Evolutionary conservation across 2,113 vertebrate species (phyloP).

Genomic region (Aptenodytes forsteri): DNA sequence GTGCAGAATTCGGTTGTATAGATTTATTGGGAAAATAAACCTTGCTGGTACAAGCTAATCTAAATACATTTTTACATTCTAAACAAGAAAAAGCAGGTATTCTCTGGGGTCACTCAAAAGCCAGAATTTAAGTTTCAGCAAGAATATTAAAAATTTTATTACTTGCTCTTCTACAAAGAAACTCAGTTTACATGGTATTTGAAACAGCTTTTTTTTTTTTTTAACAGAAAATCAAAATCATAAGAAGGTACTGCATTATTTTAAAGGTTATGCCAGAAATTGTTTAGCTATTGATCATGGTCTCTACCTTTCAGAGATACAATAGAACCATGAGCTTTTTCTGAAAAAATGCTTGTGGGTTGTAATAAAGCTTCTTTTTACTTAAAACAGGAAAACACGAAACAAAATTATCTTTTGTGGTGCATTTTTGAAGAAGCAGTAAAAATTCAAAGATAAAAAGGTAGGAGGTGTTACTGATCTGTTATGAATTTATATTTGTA

Average conservation of each 20-base stretch:
- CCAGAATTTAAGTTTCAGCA: background rate
- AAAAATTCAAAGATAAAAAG: background rate
- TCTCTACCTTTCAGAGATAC: background rate
- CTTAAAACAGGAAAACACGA: background rate
- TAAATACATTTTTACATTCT: background rate
- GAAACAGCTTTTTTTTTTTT: background rate
- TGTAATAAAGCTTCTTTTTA: background rate
- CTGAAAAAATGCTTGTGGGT: background rate
- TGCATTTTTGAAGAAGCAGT: background rate
- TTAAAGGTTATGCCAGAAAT: background rate
- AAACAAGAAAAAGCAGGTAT: background rate
- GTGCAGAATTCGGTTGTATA: background rate
- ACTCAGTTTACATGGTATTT: background rate
- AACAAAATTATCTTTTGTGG: background rate
- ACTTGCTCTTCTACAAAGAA: background rate
- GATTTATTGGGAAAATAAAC: background rate
- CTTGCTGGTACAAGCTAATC: background rate
- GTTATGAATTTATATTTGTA: background rate
- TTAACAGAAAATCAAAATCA: background rate
- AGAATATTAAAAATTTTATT: background rate
- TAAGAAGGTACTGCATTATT: background rate
- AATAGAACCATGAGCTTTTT: background rate
- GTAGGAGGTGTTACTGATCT: background rate
- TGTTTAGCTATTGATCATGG: background rate
- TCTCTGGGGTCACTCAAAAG: background rate